These are phyloP conservation scores for Oryzias melastigma DNA, from an alignment of 2,113 vertebrate genomes.

Conservation along the genomic window DNA sequence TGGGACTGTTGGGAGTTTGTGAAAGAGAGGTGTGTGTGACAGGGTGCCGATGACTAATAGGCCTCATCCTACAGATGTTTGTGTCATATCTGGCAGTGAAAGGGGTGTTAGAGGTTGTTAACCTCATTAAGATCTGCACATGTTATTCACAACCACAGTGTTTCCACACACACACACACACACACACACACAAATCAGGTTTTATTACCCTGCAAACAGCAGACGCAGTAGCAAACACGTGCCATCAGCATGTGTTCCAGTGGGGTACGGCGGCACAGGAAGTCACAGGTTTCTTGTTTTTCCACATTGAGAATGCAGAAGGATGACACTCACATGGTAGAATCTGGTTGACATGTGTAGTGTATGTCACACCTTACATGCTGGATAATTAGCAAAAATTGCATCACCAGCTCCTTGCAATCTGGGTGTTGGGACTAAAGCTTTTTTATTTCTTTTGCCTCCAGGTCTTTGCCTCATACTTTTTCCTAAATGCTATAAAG, in stretches of 20 bases:
- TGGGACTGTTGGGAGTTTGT: constrained; percentile 12
- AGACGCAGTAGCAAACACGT: constrained; percentile 6
- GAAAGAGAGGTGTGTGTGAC: constrained; percentile 27
- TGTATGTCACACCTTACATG: constrained; percentile 29
- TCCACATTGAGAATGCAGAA: constrained; percentile 3
- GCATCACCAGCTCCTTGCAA: constrained; percentile 9
- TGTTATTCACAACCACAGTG: constrained; percentile 14
- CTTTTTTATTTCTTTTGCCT: not conserved
- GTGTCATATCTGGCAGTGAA: constrained; percentile 29
- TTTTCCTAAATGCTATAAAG: not conserved
- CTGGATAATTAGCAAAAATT: constrained; percentile 33
- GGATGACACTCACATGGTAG: constrained; percentile 21
- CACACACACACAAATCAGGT: not conserved
- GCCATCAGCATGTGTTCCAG: constrained; percentile 12
- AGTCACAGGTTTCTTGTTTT: constrained; percentile 13
- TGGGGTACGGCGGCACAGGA: not conserved
- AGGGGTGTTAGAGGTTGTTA: constrained; percentile 45
- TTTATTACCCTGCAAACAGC: not conserved
- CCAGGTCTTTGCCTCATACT: not conserved
- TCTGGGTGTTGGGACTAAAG: constrained; percentile 28
- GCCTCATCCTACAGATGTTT: constrained; percentile 16
- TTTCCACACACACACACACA: constrained; percentile 3
- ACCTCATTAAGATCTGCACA: constrained; percentile 48
- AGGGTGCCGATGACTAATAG: constrained; percentile 44
- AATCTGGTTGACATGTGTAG: constrained; percentile 2